Base-by-base conservation (phyloP, 2,888 invertebrate genomes). In the Ectemnius cavifrons region DNA sequence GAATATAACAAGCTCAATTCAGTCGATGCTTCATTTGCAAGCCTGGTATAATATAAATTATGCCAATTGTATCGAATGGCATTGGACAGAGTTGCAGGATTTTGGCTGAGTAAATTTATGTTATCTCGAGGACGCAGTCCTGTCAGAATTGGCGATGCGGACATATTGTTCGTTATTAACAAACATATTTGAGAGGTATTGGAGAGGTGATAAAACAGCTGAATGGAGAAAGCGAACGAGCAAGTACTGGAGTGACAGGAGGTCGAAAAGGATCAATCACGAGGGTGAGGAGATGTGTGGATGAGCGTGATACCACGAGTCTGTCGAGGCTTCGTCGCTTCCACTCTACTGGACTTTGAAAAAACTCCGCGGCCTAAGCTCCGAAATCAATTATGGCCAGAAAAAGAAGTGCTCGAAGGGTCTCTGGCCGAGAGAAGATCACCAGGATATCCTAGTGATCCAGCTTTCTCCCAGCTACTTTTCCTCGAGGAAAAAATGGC, bases 131-230 rank as follows among this genome's bases (percentile, higher is more conserved):
- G 37, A 60, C 67, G 72, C 82, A 82, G 79, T 75, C 77, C 74
- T 58, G 73, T 5, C 61, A 58, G 71, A 75, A 77, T 80, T 37
- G 37, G 4, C 11, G 37, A 37, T 37, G 37, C 37, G 37, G 37
- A 37, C 37, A 4, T 74, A 80, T 84, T 73, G 80, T 75, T 75
- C 75, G 75, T 84, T 80, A 79, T 83, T 79, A 79, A 78, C 68
- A 77, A 83, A 83, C 76, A 77, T 83, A 77, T 66, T 23, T 23
- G 23, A 77, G 78, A 67, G 77, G 37, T 27, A 45, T 49, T 16
- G 49, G 8, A n/a, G 46, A 8, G 23, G 20, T 16, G 63, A 52
- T 59, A 28, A 27, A 57, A 52, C 59, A 37, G 46, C 11, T 18
- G 37, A 28, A 59, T 14, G 20, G 37, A n/a, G 56, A 13, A 57